phyloP scores from a whole-genome alignment of 2,888 invertebrate species.

The Tryphoninae sp. region DNA sequence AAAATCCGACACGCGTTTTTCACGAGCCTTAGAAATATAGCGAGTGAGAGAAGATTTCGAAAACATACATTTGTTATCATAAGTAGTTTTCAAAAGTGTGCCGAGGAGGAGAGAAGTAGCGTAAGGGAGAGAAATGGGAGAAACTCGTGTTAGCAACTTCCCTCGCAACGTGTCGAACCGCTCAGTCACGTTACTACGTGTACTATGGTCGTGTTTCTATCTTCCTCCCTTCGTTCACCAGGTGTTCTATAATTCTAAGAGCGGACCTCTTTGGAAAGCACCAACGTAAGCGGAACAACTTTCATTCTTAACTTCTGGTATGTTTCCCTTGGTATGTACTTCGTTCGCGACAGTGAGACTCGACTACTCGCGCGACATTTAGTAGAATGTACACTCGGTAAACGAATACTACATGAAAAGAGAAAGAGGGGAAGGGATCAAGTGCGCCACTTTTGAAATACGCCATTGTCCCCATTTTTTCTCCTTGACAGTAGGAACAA shows the following conservation, averaged over 20 bases:
- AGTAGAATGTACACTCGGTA: background rate
- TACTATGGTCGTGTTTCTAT: conserved; percentile 4
- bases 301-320: conserved; percentile 34
- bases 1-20: too few relatives aligned
- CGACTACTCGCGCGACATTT: background rate
- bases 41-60: conserved; percentile 28
- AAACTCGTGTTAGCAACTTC: conserved; percentile 40
- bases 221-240: conserved; percentile 31
- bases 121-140: conserved; percentile 16
- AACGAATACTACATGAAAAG: too few relatives aligned
- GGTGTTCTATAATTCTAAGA: conserved; percentile 38
- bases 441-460: too few relatives aligned
- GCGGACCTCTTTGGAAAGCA: conserved; percentile 32
- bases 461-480: too few relatives aligned
- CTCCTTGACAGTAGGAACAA: too few relatives aligned
- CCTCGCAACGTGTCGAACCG: conserved; percentile 44
- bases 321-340: conserved; percentile 14
- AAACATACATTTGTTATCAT: conserved; percentile 59
- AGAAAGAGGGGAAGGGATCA: too few relatives aligned
- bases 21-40: background rate
- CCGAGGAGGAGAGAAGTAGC: conserved; percentile 14
- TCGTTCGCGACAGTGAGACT: conserved; percentile 2
- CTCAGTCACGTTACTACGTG: conserved; percentile 33
- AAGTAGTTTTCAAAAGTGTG: conserved; percentile 46
- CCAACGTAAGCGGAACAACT: conserved; percentile 47